Percentiles rank a stretch among this genome's conserved stretches.
These are phyloP conservation scores for Apotomis turbidana DNA, from an alignment of 2,888 invertebrate species.

Conservation along the genomic window DNA sequence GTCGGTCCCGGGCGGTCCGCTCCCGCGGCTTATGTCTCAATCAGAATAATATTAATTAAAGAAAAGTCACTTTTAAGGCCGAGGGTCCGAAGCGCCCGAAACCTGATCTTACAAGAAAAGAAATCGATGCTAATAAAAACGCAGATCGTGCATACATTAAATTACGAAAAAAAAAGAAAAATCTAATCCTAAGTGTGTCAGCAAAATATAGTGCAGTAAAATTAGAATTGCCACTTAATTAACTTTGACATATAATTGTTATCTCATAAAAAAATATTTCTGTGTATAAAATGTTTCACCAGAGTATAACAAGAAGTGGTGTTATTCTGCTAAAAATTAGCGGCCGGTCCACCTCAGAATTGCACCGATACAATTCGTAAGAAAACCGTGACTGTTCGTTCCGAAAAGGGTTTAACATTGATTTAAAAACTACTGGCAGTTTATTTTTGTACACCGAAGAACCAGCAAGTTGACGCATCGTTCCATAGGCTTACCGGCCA, in stretches of 20 bases:
- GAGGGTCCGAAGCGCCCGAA: conserved; percentile 60
- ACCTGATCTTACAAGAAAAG: conserved; percentile 62
- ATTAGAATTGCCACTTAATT: conserved; percentile 81
- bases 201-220: conserved; percentile 82
- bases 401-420: conserved; percentile 30
- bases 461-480: conserved; percentile 17
- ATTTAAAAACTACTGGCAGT: conserved; percentile 39
- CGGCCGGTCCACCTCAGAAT: conserved; percentile 27
- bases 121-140: conserved; percentile 76
- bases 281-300: conserved; percentile 82
- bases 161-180: conserved; percentile 73
- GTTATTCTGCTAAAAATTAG: conserved; percentile 60
- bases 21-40: conserved; percentile 50
- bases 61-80: conserved; percentile 58
- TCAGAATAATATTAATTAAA: conserved; percentile 65
- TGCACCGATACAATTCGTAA: conserved; percentile 12
- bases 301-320: conserved; percentile 74
- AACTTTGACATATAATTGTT: conserved; percentile 79
- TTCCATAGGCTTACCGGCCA: conserved; percentile 34
- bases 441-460: conserved; percentile 18
- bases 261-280: conserved; percentile 82
- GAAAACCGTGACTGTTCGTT: conserved; percentile 3
- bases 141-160: conserved; percentile 83
- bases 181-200: conserved; percentile 80
- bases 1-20: conserved; percentile 59